Evolutionary conservation across 2,113 vertebrate species (phyloP), one percentile per base, ranked within the genome.

Genomic region (Axis porcinus): DNA sequence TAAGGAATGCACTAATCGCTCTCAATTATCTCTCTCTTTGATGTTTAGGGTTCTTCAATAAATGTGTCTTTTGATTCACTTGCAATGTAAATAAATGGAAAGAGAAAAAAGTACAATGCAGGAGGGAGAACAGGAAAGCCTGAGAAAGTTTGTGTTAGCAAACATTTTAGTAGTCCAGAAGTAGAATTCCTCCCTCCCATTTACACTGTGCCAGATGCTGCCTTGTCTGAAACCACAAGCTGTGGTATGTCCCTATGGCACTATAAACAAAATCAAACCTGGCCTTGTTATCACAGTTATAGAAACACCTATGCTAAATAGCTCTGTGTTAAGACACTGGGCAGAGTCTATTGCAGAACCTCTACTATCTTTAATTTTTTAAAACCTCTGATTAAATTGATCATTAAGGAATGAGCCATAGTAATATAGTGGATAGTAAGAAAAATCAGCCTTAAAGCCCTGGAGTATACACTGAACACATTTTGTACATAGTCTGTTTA

Each of bases 181-280:
- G 82, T 16, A 43, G 64, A 94, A n/a, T 43, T 78, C 40, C 76
- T 89, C 15, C 55, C 55, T 28, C 30, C 33, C 89, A 19, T 57
- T 74, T 47, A 36, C 23, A 30, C 2, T 0, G 10, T 12, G 17
- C 88, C 93, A 96, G 82, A 86, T 96, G 93, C 43, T 36, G 17
- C 19, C 74, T 88, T 70, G 19, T 82, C 81, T 89, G 43, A 79
- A 47, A 62, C 40, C 76, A 17, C 78, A 83, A 74, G 67, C 86
- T 86, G 40, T 6, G 5, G 64, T 10, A 47, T 25, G 43, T 96
- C 82, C 86, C 92, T 82, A 36, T 0, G 78, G 89, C 83, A 94
- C 88, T 15, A 95, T 21, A 92, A 93, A 95, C 57, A 64, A 87
- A 98, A 93, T 93, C 43, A 93, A 98, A 95, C 84, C 74, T 97